Percentiles rank a stretch among this genome's conserved stretches.
Evolutionary conservation across 2,113 vertebrate genomes (phyloP).

Genomic region (Ctenodactylus gundi): DNA sequence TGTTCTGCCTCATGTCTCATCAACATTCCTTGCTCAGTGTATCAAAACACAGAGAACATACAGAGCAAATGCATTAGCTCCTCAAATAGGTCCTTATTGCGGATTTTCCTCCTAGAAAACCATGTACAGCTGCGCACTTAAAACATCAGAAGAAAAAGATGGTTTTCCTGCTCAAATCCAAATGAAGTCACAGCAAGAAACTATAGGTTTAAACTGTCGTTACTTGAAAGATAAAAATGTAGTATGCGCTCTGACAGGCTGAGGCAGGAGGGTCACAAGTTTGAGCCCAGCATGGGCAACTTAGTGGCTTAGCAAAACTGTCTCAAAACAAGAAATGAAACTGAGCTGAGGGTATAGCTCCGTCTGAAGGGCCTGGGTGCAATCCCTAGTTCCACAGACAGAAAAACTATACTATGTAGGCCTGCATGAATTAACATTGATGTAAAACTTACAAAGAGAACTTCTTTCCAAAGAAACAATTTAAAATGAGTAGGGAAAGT

Average conservation of each 20-base stretch:
- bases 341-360: too few species aligned
- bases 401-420: neutral
- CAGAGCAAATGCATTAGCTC: slow-evolving; percentile 80
- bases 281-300: too few species aligned
- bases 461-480: slow-evolving; percentile 8
- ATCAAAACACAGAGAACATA: slow-evolving; percentile 81
- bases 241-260: too few species aligned
- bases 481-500: neutral
- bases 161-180: neutral
- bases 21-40: slow-evolving; percentile 82
- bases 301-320: too few species aligned
- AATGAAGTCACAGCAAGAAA: neutral
- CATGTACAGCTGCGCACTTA: slow-evolving; percentile 65
- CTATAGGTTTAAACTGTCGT: neutral
- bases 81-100: slow-evolving; percentile 68
- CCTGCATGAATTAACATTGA: neutral
- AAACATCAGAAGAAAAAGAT: slow-evolving; percentile 58
- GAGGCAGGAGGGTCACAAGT: too few species aligned
- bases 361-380: too few species aligned
- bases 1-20: slow-evolving; percentile 87
- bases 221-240: slow-evolving; percentile 35
- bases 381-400: too few species aligned
- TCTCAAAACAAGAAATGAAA: too few species aligned
- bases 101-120: slow-evolving; percentile 67
- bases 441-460: slow-evolving; percentile 27